Conservation (phyloP, 2,797 vertebrate genomes). For the Vespertilio murinus region DNA sequence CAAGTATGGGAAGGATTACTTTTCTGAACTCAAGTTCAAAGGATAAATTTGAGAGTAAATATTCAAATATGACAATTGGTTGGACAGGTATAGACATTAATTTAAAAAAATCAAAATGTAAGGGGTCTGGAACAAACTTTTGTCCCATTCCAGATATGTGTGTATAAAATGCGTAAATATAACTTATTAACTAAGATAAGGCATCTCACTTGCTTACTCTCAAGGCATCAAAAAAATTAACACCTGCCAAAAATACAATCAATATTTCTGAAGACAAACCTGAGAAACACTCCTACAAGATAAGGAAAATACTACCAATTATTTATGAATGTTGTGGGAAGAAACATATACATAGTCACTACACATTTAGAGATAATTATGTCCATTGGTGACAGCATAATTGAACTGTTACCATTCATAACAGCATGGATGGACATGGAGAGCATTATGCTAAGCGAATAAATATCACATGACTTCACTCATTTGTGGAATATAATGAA, state of each 20-base stretch:
- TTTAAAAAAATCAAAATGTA: neutral
- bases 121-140: neutral
- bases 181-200: neutral
- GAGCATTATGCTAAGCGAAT: no score
- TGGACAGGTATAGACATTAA: neutral
- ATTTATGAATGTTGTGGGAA: neutral
- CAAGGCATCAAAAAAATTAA: neutral
- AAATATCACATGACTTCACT: no score
- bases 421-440: no score
- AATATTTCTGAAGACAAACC: neutral
- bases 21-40: neutral
- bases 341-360: neutral
- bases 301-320: neutral
- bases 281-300: neutral
- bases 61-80: neutral
- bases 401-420: no score
- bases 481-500: no score
- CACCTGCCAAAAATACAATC: neutral
- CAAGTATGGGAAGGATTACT: neutral
- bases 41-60: neutral
- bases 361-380: neutral
- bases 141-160: neutral
- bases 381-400: neutral
- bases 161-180: neutral
- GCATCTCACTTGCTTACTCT: neutral